These are phyloP conservation scores for Sorex maritimensis DNA, from an alignment of 2,797 vertebrate species.

Conservation along the genomic window DNA sequence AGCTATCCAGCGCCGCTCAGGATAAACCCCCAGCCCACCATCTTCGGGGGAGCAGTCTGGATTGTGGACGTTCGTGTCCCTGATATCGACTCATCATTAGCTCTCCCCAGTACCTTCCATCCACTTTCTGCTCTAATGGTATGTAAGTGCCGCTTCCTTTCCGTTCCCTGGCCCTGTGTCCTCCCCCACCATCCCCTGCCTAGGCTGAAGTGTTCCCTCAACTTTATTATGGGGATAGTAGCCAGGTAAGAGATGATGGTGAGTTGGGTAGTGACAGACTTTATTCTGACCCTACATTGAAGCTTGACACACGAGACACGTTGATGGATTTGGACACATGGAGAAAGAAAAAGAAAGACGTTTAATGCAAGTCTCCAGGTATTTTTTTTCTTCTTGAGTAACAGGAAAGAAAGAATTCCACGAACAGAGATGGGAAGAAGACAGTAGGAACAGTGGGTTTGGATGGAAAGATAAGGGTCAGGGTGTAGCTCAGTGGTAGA, in stretches of 20 bases:
- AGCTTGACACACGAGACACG: background rate
- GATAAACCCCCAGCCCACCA: background rate
- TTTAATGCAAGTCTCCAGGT: background rate
- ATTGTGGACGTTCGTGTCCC: background rate
- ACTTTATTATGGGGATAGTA: background rate
- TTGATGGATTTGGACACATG: background rate
- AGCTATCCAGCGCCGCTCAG: background rate
- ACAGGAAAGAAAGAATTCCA: slow-evolving; percentile 15
- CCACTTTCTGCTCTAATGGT: background rate
- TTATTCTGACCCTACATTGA: slow-evolving; percentile 12
- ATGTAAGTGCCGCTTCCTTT: background rate
- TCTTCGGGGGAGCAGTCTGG: background rate
- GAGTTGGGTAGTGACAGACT: background rate
- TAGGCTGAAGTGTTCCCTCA: background rate
- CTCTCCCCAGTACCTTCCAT: background rate
- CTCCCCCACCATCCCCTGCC: no score
- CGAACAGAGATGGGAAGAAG: background rate
- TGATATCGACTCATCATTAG: background rate
- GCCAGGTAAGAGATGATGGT: background rate
- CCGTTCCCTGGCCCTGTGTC: background rate
- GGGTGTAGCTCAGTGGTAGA: no score
- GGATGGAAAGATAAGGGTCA: background rate
- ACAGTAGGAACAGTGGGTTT: slow-evolving; percentile 14
- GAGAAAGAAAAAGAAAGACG: slow-evolving; percentile 28
- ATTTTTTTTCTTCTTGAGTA: background rate